A percentile compares a stretch with the other conserved stretches of the same genome.
Evolutionary conservation across 37 sponge, comb jelly and placozoan species (phyloP).

Genomic region (Ianthella basta): DNA sequence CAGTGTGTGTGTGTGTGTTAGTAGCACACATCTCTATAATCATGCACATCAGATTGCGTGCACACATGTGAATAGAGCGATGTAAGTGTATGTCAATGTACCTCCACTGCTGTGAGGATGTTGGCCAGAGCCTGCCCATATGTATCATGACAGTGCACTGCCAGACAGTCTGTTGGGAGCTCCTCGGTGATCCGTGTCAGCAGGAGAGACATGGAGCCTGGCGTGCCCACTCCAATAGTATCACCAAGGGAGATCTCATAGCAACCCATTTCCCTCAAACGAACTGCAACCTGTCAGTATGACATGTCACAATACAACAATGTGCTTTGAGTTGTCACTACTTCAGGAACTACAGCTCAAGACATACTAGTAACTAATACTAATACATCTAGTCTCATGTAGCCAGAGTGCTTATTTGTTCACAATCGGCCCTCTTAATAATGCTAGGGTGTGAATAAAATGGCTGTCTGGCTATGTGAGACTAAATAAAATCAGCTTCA

Average conservation of each 20-base stretch:
- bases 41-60: conserved; percentile 1
- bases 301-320: too few species aligned
- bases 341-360: too few species aligned
- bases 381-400: too few species aligned
- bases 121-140: conserved; percentile 99
- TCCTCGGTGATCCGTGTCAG: conserved; percentile 56
- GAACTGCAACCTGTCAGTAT: conserved; percentile 72
- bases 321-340: too few species aligned
- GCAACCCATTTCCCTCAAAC: conserved; percentile 87
- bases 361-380: too few species aligned
- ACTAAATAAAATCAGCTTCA: too few species aligned
- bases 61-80: conserved; percentile 15
- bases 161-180: conserved; percentile 73
- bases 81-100: background rate
- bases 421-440: too few species aligned
- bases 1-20: too few species aligned
- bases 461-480: too few species aligned
- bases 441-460: too few species aligned
- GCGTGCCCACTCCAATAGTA: conserved; percentile 98
- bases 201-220: conserved; percentile 81
- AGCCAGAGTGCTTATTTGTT: too few species aligned
- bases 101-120: conserved; percentile 81
- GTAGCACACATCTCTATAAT: conserved; percentile 20
- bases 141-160: conserved; percentile 97
- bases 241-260: conserved; percentile 99